phyloP scores from a whole-genome alignment of 2,113 vertebrate genomes.

The Anoplopoma fimbria region DNA sequence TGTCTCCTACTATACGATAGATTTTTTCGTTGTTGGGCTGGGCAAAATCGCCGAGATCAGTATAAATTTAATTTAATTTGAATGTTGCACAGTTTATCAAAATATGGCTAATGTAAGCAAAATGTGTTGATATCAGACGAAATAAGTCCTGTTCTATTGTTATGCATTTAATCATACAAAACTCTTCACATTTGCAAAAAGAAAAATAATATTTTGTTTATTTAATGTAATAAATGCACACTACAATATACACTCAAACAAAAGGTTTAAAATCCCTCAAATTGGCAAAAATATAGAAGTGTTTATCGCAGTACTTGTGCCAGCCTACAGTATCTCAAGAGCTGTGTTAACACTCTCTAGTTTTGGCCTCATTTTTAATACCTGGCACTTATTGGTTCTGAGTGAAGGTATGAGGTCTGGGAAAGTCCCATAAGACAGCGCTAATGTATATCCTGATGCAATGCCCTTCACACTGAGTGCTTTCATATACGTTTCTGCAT shows the following conservation, averaged over 20 bases:
- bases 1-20: too few relatives aligned
- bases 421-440: slow-evolving; percentile 31
- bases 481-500: slow-evolving; percentile 22
- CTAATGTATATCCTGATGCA: slow-evolving; percentile 31
- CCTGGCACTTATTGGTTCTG: neutral
- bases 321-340: neutral
- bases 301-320: neutral
- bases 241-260: neutral
- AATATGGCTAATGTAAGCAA: neutral
- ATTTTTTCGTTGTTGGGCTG: neutral
- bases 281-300: neutral
- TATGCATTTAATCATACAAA: neutral
- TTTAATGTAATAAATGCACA: neutral
- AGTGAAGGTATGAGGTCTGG: slow-evolving; percentile 12
- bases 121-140: neutral
- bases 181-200: neutral
- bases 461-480: slow-evolving; percentile 19
- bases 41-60: neutral
- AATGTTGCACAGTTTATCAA: neutral
- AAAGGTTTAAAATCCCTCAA: slow-evolving; percentile 13
- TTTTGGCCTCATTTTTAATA: neutral
- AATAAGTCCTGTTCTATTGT: neutral
- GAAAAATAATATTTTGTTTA: neutral
- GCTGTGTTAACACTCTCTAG: neutral
- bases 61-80: neutral